Conservation (phyloP, 2,113 vertebrate species). For the Climacteris rufus region DNA sequence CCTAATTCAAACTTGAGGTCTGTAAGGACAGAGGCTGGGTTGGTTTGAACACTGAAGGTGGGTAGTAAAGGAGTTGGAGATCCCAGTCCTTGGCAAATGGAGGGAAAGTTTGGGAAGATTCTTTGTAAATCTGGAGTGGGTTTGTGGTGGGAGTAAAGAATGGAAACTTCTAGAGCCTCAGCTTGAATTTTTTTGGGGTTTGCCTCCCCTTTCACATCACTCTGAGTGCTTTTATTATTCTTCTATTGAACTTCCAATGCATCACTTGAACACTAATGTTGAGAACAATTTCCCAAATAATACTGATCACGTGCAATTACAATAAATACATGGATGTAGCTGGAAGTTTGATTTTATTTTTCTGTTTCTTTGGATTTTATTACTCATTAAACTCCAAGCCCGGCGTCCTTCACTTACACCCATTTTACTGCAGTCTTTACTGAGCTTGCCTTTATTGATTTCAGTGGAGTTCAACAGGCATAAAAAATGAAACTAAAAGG, state of each 20-base stretch:
- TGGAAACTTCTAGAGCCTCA: background rate
- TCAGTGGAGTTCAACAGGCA: background rate
- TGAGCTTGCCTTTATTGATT: constrained; percentile 15
- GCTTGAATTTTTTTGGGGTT: background rate
- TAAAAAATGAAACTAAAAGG: background rate
- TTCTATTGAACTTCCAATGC: background rate
- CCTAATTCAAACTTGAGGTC: background rate
- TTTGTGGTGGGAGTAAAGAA: background rate
- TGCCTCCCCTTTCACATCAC: background rate
- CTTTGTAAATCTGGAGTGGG: background rate
- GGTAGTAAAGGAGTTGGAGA: background rate
- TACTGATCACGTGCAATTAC: background rate
- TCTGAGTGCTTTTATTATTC: background rate
- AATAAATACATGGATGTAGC: background rate
- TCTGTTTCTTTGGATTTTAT: background rate
- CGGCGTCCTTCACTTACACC: background rate
- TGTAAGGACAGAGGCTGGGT: background rate
- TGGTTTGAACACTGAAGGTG: background rate
- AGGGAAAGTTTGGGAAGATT: background rate
- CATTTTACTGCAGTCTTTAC: background rate
- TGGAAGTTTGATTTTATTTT: background rate
- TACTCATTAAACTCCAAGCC: background rate
- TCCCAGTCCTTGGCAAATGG: background rate
- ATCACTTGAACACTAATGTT: background rate
- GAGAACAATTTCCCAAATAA: background rate